Evolutionary conservation across 2,888 invertebrate species (phyloP).

Genomic region (Zele albiditarsus): DNA sequence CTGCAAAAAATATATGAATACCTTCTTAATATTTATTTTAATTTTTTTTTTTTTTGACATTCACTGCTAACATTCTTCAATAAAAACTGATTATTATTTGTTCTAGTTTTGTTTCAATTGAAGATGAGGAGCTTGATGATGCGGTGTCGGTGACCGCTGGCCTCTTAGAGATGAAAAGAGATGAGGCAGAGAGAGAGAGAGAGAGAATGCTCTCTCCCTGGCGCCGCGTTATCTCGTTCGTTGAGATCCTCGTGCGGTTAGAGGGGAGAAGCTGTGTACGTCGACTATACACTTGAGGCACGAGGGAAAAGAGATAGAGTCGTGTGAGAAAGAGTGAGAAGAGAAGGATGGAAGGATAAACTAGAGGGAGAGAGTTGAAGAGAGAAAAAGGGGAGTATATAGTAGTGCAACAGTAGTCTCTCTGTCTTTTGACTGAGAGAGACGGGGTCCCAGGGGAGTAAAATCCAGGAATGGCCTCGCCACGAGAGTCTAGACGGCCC

Average conservation of each 20-base stretch:
- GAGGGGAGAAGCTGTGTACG: constrained; percentile 42
- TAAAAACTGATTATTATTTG: too few relatives aligned
- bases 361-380: constrained; percentile 41
- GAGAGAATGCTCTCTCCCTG: constrained; percentile 56
- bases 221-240: constrained; percentile 70
- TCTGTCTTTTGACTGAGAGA: constrained; percentile 43
- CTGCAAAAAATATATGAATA: too few relatives aligned
- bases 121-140: constrained; percentile 17
- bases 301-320: neutral
- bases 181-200: constrained; percentile 44
- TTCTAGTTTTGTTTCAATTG: constrained; percentile 20
- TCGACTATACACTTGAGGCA: constrained; percentile 20
- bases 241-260: constrained; percentile 63
- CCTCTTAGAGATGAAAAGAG: constrained; percentile 53
- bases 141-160: constrained; percentile 65
- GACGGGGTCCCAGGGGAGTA: constrained; percentile 58
- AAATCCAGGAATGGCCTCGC: constrained; percentile 62
- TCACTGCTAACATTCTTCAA: too few relatives aligned
- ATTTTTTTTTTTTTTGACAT: neutral
- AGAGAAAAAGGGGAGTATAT: constrained; percentile 22
- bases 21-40: neutral
- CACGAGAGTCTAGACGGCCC: constrained; percentile 61
- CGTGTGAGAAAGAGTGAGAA: constrained; percentile 43
- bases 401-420: constrained; percentile 61
- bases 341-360: neutral